Conservation (phyloP, 2,888 invertebrate genomes). For the Myopa testacea region DNA sequence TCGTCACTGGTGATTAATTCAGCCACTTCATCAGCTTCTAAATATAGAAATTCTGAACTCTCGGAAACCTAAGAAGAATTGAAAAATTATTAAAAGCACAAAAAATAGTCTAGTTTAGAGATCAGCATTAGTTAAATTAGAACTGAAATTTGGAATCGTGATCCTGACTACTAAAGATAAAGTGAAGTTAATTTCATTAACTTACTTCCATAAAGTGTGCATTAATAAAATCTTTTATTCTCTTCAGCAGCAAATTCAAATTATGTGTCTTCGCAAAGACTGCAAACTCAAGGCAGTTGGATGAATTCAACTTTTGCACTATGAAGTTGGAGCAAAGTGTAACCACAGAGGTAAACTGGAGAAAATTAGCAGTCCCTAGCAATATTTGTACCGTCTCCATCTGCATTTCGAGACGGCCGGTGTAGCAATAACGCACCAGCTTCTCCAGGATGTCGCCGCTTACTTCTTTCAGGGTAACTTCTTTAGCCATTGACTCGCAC, state of each 20-base stretch:
- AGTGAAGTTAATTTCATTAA: background rate
- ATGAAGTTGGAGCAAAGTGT: background rate
- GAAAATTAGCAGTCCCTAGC: background rate
- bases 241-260: background rate
- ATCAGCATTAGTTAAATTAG: too few relatives aligned
- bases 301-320: background rate
- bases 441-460: background rate
- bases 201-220: background rate
- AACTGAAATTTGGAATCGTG: too few relatives aligned
- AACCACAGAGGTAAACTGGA: background rate
- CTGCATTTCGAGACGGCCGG: background rate
- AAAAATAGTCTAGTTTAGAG: too few relatives aligned
- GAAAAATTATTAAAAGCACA: too few relatives aligned
- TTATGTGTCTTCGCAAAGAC: background rate
- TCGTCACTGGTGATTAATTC: background rate
- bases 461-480: background rate
- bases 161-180: too few relatives aligned
- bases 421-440: constrained; percentile 5
- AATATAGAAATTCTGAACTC: background rate
- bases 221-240: background rate
- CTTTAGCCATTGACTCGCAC: background rate
- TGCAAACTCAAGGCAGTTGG: background rate
- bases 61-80: background rate
- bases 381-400: background rate
- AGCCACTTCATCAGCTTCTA: background rate